Conservation (phyloP, 2,113 vertebrate genomes). For the Synodontis membranacea region DNA sequence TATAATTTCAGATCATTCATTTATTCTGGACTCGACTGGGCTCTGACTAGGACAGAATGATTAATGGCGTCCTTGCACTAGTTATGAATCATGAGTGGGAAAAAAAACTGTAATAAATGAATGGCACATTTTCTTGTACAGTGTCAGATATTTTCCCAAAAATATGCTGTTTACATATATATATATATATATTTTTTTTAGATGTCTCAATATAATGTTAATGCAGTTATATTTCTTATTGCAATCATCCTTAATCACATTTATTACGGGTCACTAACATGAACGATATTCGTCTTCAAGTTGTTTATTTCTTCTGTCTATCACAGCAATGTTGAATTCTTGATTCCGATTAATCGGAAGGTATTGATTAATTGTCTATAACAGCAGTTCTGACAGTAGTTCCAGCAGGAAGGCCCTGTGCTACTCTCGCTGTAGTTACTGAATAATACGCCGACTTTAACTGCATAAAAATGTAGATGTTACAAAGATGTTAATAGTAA, state of each 20-base stretch:
- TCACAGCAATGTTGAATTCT: neutral
- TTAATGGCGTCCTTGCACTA: neutral
- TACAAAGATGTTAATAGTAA: too few species aligned
- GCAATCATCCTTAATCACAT: neutral
- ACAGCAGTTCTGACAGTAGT: neutral
- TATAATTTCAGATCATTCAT: constrained; percentile 6
- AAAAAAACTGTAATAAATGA: neutral
- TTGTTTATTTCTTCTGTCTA: neutral
- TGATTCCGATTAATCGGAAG: neutral
- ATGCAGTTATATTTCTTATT: neutral
- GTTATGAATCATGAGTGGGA: too few species aligned
- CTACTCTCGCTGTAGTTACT: neutral
- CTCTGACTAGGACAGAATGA: constrained; percentile 1
- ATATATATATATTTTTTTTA: neutral
- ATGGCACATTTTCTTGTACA: neutral
- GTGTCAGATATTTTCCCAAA: neutral
- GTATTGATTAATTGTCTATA: neutral
- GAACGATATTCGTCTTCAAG: neutral
- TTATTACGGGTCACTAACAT: neutral
- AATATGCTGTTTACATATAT: neutral
- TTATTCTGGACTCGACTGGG: neutral
- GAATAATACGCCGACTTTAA: neutral
- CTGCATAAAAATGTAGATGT: too few species aligned
- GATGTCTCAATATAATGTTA: neutral
- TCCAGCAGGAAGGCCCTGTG: neutral